These are phyloP conservation scores for Coregonus clupeaformis DNA, from an alignment of 2,113 vertebrate species.

Conservation along the genomic window DNA sequence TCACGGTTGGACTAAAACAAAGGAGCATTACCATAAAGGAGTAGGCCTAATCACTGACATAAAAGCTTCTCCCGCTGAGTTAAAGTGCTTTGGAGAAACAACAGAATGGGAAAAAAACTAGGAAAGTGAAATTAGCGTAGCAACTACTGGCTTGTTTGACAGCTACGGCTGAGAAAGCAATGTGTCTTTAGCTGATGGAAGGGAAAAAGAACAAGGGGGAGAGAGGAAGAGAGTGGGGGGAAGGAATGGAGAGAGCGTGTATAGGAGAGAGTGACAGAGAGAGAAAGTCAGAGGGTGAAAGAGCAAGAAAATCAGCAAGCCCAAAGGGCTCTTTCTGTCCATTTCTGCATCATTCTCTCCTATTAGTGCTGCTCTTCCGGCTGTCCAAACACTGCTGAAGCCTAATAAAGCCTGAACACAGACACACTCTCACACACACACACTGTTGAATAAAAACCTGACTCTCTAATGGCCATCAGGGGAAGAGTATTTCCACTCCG, in stretches of 20 bases:
- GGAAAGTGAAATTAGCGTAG: slow-evolving; percentile 56
- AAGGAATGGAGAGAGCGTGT: slow-evolving; percentile 44
- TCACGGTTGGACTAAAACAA: slow-evolving; percentile 46
- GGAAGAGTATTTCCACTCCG: slow-evolving; percentile 63
- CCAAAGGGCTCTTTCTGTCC: slow-evolving; percentile 61
- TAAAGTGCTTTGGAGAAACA: slow-evolving; percentile 66
- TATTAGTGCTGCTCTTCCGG: slow-evolving; percentile 69
- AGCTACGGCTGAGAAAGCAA: slow-evolving; percentile 55
- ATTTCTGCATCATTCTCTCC: slow-evolving; percentile 72
- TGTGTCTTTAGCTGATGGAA: slow-evolving; percentile 38
- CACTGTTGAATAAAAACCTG: slow-evolving; percentile 9
- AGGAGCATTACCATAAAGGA: slow-evolving; percentile 61
- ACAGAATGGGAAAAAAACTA: slow-evolving; percentile 49
- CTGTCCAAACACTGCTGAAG: slow-evolving; percentile 72
- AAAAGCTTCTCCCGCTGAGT: slow-evolving; percentile 69
- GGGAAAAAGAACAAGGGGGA: not conserved
- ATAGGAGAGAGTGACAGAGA: slow-evolving; percentile 56
- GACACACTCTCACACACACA: slow-evolving; percentile 24
- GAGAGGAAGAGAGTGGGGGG: not conserved
- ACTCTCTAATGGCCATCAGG: no score
- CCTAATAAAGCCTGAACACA: slow-evolving; percentile 69
- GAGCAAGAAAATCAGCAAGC: slow-evolving; percentile 47
- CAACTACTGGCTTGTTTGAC: slow-evolving; percentile 48
- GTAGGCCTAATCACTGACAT: slow-evolving; percentile 63
- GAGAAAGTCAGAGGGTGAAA: slow-evolving; percentile 44